phyloP scores from a whole-genome alignment of 2,888 invertebrate genomes.

The Caenorhabditis auriculariae region DNA sequence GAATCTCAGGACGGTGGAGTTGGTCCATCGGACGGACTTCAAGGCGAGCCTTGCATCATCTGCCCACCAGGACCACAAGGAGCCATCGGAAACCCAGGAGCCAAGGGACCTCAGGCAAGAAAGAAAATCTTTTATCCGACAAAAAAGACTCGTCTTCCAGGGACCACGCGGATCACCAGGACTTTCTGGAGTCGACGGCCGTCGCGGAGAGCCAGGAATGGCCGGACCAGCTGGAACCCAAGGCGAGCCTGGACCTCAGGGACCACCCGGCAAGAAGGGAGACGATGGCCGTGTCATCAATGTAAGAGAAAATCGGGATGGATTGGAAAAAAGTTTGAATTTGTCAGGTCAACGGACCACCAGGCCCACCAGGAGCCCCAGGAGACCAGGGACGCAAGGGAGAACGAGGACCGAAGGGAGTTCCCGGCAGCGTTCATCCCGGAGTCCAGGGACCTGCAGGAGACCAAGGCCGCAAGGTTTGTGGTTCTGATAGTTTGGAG shows the following conservation, averaged over 20 bases:
- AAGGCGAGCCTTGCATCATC: conserved; percentile 54
- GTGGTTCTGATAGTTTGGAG: conserved; percentile 4
- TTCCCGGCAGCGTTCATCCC: conserved; percentile 36
- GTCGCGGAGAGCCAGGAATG: conserved; percentile 57
- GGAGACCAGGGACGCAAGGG: conserved; percentile 44
- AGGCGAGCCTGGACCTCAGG: conserved; percentile 40
- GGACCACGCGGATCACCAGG: conserved; percentile 51
- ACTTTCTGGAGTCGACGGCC: conserved; percentile 50
- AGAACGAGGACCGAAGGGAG: conserved; percentile 45
- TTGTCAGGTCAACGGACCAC: conserved; percentile 31
- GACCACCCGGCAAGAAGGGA: conserved; percentile 40
- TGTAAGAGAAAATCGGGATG: conserved; percentile 5
- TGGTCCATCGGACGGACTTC: conserved; percentile 27
- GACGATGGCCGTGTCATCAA: conserved; percentile 38
- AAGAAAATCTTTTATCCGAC: no score
- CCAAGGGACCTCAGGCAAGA: conserved; percentile 55
- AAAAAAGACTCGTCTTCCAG: no score
- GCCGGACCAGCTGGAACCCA: conserved; percentile 52
- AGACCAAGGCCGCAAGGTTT: conserved; percentile 36
- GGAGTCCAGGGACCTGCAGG: conserved; percentile 43
- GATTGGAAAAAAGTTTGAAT: background rate
- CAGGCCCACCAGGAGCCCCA: conserved; percentile 31
- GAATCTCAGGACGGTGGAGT: conserved; percentile 71
- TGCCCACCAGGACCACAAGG: conserved; percentile 57
- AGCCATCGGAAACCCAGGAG: conserved; percentile 46